Conservation (phyloP, 23 tunicate species). For the Phallusia fumigata region DNA sequence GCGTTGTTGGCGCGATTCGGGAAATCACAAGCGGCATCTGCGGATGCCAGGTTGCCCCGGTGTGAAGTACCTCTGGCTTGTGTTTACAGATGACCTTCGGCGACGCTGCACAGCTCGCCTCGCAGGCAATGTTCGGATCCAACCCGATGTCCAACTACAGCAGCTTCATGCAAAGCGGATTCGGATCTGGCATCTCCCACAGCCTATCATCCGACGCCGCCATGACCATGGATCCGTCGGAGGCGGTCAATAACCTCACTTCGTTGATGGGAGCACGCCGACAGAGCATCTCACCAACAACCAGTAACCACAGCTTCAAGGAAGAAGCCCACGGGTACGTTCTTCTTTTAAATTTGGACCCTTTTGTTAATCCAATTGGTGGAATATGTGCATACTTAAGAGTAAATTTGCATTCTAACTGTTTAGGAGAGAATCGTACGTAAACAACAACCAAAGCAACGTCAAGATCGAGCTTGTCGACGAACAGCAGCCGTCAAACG, state of each 20-base stretch:
- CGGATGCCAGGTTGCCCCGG: background rate
- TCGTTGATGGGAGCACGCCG: conserved; percentile 21
- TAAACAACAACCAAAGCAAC: background rate
- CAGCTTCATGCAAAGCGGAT: conserved; percentile 32
- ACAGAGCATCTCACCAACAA: conserved; percentile 30
- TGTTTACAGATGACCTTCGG: conserved; percentile 74
- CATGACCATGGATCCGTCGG: conserved; percentile 27
- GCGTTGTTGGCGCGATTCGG: background rate
- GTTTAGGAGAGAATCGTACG: background rate
- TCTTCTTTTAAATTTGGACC: background rate
- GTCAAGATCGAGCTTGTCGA: background rate
- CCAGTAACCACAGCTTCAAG: conserved; percentile 42
- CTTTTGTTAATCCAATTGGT: background rate
- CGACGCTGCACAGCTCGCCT: conserved; percentile 54
- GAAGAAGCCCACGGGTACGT: conserved; percentile 27
- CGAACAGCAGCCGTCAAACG: background rate
- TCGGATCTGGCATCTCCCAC: conserved; percentile 26
- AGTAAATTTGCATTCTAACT: background rate
- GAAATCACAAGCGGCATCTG: conserved; percentile 3
- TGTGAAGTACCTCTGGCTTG: background rate
- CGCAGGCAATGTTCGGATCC: conserved; percentile 55
- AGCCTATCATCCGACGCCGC: conserved; percentile 23
- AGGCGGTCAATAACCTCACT: conserved; percentile 5
- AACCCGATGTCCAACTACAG: conserved; percentile 38
- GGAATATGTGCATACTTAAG: background rate